Evolutionary conservation across 2,888 invertebrate species (phyloP).

Genomic region (Galeopsomyia nigrocyanea): DNA sequence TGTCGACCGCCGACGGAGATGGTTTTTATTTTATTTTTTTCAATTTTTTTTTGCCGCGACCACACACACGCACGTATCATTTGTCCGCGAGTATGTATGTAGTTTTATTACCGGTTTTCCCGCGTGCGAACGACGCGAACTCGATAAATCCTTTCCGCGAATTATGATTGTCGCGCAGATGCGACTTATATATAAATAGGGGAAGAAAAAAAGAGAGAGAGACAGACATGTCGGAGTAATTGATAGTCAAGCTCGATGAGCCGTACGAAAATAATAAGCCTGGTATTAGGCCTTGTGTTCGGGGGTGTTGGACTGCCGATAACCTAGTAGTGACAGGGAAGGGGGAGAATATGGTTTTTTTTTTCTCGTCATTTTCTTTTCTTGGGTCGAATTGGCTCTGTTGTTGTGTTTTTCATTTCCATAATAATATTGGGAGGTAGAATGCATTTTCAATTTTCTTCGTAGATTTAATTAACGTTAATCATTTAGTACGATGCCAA

Average conservation of each 20-base stretch:
- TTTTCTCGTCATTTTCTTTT: too few relatives aligned
- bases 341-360: neutral
- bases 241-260: conserved; percentile 68
- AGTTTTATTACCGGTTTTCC: conserved; percentile 9
- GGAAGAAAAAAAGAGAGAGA: conserved; percentile 31
- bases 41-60: conserved; percentile 36
- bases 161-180: conserved; percentile 50
- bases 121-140: too few relatives aligned
- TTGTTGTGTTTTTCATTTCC: too few relatives aligned
- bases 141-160: conserved; percentile 55
- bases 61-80: too few relatives aligned
- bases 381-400: too few relatives aligned
- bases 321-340: conserved; percentile 40
- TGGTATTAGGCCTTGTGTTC: conserved; percentile 59
- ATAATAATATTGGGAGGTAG: too few relatives aligned
- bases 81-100: conserved; percentile 12
- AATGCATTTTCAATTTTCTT: too few relatives aligned
- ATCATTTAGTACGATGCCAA: too few relatives aligned
- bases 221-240: conserved; percentile 62
- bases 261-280: conserved; percentile 69
- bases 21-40: neutral
- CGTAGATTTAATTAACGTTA: too few relatives aligned
- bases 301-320: conserved; percentile 55
- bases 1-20: neutral
- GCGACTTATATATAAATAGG: conserved; percentile 37